Evolutionary conservation across 2,797 vertebrate genomes (phyloP).

Genomic region (Vespertilio murinus): DNA sequence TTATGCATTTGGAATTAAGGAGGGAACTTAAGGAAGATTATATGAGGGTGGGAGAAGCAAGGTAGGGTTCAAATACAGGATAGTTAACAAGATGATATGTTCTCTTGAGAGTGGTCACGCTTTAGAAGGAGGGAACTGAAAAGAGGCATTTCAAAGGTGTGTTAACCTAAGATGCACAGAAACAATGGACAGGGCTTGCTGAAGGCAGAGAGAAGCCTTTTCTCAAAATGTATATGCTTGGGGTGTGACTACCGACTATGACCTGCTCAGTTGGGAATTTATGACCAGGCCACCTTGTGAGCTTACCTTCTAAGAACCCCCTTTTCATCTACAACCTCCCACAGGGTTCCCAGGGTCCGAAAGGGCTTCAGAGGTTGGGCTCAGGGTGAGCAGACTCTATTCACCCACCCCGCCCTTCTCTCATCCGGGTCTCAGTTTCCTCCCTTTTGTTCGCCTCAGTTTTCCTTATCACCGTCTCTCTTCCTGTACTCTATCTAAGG

Average conservation of each 20-base stretch:
- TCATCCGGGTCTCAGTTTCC: not conserved
- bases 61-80: not conserved
- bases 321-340: not conserved
- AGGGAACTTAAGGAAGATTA: not conserved
- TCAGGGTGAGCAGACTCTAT: not conserved
- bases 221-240: not conserved
- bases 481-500: not conserved
- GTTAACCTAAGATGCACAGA: not conserved
- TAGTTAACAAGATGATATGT: not conserved
- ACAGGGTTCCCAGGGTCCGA: not conserved
- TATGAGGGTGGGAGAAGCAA: not conserved
- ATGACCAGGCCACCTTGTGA: not conserved
- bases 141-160: not conserved
- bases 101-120: not conserved
- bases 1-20: not conserved
- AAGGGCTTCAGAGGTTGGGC: not conserved
- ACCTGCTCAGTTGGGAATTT: not conserved
- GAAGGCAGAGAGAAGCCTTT: not conserved
- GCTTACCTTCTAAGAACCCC: not conserved
- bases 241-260: not conserved
- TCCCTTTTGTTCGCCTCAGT: not conserved
- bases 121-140: not conserved
- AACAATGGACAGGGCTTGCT: not conserved
- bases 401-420: not conserved
- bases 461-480: not conserved